Conservation (phyloP, 1,140 invertebrate species). For the Drosophila murphyi region DNA sequence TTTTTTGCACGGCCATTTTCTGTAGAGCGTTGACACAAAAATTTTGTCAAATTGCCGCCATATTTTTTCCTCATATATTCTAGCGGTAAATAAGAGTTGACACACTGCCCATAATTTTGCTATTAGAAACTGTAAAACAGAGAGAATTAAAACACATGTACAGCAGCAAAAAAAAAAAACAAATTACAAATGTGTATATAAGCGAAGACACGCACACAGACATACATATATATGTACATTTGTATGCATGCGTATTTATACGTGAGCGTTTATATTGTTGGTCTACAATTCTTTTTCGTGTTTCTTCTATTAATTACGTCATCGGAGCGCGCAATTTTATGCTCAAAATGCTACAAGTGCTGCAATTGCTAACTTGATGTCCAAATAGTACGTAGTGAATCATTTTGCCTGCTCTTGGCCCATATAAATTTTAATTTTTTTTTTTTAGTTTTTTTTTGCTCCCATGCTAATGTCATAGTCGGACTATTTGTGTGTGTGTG, state of each 20-base stretch:
- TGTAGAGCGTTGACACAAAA: conserved; percentile 51
- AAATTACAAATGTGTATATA: conserved; percentile 38
- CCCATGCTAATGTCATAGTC: conserved; percentile 52
- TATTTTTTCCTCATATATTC: conserved; percentile 62
- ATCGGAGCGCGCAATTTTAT: conserved; percentile 71
- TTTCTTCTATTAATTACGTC: conserved; percentile 78
- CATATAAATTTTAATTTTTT: conserved; percentile 40
- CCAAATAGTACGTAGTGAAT: conserved; percentile 66
- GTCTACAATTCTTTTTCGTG: conserved; percentile 57
- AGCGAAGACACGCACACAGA: not conserved
- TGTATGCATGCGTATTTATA: conserved; percentile 19
- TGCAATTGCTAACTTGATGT: conserved; percentile 55
- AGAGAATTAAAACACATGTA: conserved; percentile 38
- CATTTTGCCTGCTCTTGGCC: conserved; percentile 72
- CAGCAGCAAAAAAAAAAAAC: conserved; percentile 50
- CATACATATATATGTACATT: conserved; percentile 6
- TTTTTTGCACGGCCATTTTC: conserved; percentile 66
- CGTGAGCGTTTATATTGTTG: conserved; percentile 49
- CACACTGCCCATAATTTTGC: conserved; percentile 43
- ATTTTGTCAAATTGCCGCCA: conserved; percentile 76
- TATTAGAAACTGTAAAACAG: conserved; percentile 43
- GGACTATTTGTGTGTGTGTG: conserved; percentile 12
- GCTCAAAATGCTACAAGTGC: conserved; percentile 53
- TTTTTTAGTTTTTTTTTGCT: conserved; percentile 17
- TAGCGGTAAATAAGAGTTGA: conserved; percentile 77